Evolutionary conservation across 2,797 vertebrate species (phyloP), one percentile per base, ranked within the genome.

Genomic region (Ibycter americanus): DNA sequence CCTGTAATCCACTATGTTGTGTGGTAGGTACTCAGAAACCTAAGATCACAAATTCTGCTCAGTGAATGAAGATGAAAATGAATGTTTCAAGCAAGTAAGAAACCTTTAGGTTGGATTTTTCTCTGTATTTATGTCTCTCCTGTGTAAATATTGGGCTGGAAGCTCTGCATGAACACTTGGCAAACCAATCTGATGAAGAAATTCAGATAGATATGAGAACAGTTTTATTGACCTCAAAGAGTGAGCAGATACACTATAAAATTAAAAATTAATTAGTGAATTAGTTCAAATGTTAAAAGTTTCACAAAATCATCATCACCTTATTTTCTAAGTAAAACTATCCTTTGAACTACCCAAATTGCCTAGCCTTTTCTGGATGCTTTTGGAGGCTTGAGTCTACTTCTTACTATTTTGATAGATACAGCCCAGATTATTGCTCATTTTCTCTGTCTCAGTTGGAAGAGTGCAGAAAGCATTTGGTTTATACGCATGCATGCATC

Each of bases 401-500:
- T 55, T 87, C 21, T 61, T 46, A 34, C 4, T 46, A 23, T 67
- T 66, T 80, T 0, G 0, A 26, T 12, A 62, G 15, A 27, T 22
- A 61, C 79, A 79, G 21, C 14, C 23, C 27, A 54, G 11, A 23
- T 9, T 67, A 29, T 21, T 76, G 21, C 7, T 90, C 6, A 21
- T 27, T 58, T 89, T 82, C 61, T 38, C 22, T 36, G 8, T 36
- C 44, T 54, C 63, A 44, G 32, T 15, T 47, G 20, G 32, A 68
- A 36, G 29, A 59, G 10, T 19, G 20, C 4, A 36, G 46, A 77
- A 84, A 44, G 9, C 51, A 51, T 52, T 79, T 76, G 23, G 15
- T 29, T 62, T 54, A 15, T 31, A 40, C 0, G 2, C 2, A 4
- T 8, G 11, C 7, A 34, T 12, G 55, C 26, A 36, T 59, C 19